phyloP scores from a whole-genome alignment of 2,888 invertebrate species.

The Anticlea derivata region DNA sequence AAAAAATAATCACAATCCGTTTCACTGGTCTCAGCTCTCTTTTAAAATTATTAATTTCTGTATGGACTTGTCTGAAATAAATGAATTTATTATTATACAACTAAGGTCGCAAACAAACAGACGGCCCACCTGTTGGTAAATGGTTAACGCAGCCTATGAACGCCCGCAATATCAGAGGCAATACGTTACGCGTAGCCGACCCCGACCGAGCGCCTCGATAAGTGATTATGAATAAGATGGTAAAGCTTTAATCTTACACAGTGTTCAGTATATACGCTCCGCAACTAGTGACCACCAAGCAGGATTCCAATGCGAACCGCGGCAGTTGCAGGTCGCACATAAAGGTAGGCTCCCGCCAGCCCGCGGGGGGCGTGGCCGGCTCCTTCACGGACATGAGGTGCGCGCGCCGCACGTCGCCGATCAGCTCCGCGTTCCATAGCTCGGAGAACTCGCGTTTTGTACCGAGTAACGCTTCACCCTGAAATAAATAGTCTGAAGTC shows the following conservation, averaged over 20 bases:
- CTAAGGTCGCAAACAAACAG: no score
- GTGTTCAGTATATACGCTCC: constrained; percentile 82
- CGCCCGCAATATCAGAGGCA: no score
- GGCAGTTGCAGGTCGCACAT: constrained; percentile 74
- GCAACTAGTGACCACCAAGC: constrained; percentile 81
- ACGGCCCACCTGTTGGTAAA: no score
- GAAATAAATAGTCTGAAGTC: constrained; percentile 13
- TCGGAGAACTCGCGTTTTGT: constrained; percentile 65
- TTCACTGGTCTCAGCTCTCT: no score
- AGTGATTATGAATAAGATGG: neutral
- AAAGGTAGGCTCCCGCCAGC: constrained; percentile 75
- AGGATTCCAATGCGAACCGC: constrained; percentile 72
- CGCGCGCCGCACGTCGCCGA: constrained; percentile 64
- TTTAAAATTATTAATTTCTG: no score
- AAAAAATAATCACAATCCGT: no score
- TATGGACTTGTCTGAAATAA: no score
- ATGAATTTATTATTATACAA: no score
- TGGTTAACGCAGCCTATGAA: no score
- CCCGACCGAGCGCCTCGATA: no score
- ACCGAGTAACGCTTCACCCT: constrained; percentile 67
- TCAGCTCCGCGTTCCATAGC: constrained; percentile 71
- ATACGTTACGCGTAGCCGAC: no score
- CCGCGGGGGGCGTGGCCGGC: constrained; percentile 44
- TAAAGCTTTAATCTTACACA: constrained; percentile 56
- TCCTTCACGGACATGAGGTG: constrained; percentile 67